Evolutionary conservation across 1,140 invertebrate species (phyloP).

Genomic region (Nephotettix cincticeps): DNA sequence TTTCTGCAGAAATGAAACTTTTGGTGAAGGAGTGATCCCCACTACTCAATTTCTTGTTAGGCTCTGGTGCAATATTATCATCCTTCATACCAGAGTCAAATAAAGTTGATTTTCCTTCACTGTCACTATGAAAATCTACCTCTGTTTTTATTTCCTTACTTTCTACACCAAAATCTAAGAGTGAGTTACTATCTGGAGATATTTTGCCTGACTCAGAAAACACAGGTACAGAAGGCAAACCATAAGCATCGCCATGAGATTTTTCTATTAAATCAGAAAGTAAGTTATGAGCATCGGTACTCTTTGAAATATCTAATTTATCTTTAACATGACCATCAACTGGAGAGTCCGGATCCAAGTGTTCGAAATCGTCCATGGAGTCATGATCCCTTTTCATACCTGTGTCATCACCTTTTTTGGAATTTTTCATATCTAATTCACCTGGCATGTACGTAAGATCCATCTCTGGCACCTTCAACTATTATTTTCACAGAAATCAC

Average conservation of each 20-base stretch:
- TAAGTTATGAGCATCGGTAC: too few relatives aligned
- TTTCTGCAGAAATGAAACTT: constrained; percentile 15
- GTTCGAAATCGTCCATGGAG: constrained; percentile 69
- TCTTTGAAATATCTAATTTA: too few relatives aligned
- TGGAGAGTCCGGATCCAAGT: constrained; percentile 54
- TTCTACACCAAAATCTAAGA: not conserved
- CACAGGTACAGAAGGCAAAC: not conserved
- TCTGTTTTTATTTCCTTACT: not conserved
- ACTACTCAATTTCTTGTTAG: too few relatives aligned
- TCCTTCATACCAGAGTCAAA: not conserved
- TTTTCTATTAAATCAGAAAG: too few relatives aligned
- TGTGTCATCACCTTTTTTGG: not conserved
- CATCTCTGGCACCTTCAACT: not conserved
- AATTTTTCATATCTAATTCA: constrained; percentile 14
- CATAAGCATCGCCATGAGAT: too few relatives aligned
- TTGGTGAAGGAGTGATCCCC: not conserved
- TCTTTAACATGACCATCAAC: constrained; percentile 26
- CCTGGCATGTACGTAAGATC: constrained; percentile 15
- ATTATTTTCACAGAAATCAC: too few relatives aligned
- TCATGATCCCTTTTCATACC: constrained; percentile 60
- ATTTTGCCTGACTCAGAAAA: too few relatives aligned
- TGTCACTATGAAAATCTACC: too few relatives aligned
- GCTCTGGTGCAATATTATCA: too few relatives aligned
- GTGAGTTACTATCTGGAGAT: not conserved
- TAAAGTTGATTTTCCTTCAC: not conserved